phyloP scores from a whole-genome alignment of 2,113 vertebrate species.

The Ahaetulla prasina region DNA sequence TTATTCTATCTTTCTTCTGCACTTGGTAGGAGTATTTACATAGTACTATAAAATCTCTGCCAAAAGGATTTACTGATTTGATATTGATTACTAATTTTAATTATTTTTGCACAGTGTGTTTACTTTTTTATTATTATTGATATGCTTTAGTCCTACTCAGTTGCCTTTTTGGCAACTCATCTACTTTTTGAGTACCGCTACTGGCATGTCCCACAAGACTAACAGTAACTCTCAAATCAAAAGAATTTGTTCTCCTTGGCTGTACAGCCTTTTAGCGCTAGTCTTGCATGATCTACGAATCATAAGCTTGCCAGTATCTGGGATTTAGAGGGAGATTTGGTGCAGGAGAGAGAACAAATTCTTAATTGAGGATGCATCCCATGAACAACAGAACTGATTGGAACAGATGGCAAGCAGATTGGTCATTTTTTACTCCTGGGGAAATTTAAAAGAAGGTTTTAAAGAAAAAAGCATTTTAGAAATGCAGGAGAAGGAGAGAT shows the following conservation, averaged over 20 bases:
- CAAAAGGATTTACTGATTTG: not conserved
- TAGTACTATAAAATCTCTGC: not conserved
- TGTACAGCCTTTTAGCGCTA: not conserved
- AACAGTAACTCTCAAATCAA: not conserved
- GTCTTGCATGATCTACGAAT: not conserved
- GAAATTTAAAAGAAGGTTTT: not conserved
- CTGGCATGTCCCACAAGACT: not conserved
- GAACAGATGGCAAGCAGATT: slow-evolving; percentile 11
- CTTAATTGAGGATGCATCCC: not conserved
- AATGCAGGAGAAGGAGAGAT: not conserved
- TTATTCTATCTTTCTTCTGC: not conserved
- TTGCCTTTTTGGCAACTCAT: not conserved
- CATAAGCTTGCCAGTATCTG: not conserved
- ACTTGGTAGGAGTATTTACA: not conserved
- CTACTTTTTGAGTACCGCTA: not conserved
- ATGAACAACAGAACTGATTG: not conserved
- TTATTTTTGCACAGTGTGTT: not conserved
- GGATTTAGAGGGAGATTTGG: not conserved
- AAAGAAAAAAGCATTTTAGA: not conserved
- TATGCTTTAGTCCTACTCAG: not conserved
- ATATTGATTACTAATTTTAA: not conserved
- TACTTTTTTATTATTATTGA: not conserved
- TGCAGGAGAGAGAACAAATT: not conserved
- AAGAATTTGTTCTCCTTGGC: not conserved
- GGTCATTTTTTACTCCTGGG: slow-evolving; percentile 2